These are phyloP conservation scores for Zosterops pallidus DNA, from an alignment of 2,113 vertebrate species.

Conservation along the genomic window DNA sequence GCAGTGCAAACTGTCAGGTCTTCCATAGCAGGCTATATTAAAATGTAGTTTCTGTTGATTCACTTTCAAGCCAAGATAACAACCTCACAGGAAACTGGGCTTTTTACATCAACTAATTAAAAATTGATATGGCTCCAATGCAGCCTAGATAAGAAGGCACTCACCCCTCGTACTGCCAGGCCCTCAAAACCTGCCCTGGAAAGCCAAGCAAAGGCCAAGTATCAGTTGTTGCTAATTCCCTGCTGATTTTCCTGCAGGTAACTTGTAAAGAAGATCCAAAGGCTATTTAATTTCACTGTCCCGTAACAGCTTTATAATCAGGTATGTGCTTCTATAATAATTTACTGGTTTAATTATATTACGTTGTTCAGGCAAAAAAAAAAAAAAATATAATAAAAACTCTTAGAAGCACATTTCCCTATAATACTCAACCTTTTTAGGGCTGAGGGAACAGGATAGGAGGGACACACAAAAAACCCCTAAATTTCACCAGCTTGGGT, in stretches of 20 bases:
- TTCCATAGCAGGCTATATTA: not conserved
- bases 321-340: not conserved
- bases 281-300: not conserved
- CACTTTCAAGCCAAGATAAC: not conserved
- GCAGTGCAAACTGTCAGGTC: not conserved
- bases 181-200: not conserved
- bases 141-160: not conserved
- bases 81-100: not conserved
- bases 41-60: not conserved
- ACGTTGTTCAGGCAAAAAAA: not conserved
- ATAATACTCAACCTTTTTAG: not conserved
- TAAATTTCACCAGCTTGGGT: not conserved
- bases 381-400: not conserved
- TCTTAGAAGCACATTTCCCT: not conserved
- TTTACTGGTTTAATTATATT: not conserved
- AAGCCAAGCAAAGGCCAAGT: not conserved
- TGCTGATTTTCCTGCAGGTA: not conserved
- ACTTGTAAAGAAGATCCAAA: not conserved
- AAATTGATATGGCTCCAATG: not conserved
- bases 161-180: not conserved
- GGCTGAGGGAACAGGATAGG: not conserved
- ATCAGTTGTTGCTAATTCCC: not conserved
- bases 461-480: fast-evolving
- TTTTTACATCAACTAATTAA: not conserved
- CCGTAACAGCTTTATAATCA: not conserved